These are phyloP conservation scores for Aphidius gifuensis DNA, from an alignment of 1,140 invertebrate genomes.

Conservation along the genomic window DNA sequence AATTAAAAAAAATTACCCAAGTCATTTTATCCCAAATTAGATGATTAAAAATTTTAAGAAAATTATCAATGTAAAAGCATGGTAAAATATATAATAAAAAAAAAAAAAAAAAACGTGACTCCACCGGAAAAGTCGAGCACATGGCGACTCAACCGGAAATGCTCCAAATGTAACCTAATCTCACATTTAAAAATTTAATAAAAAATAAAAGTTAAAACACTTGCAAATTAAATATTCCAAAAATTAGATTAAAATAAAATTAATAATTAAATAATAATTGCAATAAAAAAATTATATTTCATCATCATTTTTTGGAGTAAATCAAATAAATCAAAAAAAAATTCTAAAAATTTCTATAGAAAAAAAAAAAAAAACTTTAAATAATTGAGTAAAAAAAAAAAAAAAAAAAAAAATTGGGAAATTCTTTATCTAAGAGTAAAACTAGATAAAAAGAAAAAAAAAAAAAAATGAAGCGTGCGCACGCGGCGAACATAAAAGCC, in stretches of 20 bases:
- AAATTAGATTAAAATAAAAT: neutral
- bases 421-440: neutral
- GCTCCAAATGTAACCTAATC: slow-evolving; percentile 12
- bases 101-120: slow-evolving; percentile 5
- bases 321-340: no score
- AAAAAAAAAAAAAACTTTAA: no score
- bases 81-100: slow-evolving; percentile 6
- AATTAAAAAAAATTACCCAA: neutral
- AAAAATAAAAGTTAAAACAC: neutral
- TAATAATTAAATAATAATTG: no score
- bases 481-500: neutral
- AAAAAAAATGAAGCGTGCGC: slow-evolving; percentile 1
- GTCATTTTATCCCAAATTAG: no score
- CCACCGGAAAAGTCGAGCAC: slow-evolving; percentile 25
- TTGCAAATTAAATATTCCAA: neutral
- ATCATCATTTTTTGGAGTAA: no score
- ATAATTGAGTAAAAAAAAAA: no score
- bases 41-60: neutral
- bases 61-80: neutral
- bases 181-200: neutral
- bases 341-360: no score
- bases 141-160: slow-evolving; percentile 17
- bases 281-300: no score
- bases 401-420: neutral
- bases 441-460: neutral